Conservation (phyloP, 2,888 invertebrate genomes). For the Dasypolia templi region DNA sequence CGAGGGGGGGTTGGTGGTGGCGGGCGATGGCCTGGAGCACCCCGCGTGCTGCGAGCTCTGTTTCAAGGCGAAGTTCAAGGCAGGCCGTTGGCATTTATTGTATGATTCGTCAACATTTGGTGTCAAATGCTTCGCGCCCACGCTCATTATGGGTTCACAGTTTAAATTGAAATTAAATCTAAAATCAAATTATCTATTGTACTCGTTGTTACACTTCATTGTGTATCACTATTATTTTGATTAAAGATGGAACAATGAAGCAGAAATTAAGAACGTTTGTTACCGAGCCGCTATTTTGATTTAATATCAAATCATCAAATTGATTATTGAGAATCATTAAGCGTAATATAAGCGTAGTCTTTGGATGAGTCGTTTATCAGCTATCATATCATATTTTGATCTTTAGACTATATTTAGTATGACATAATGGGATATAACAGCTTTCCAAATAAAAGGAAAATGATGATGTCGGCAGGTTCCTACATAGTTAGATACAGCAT, state of each 20-base stretch:
- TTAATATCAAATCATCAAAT: conserved; percentile 15
- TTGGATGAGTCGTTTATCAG: not conserved
- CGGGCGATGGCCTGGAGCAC: conserved; percentile 75
- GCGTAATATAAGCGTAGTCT: not conserved
- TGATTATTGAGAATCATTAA: conserved; percentile 2
- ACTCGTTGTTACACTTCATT: conserved; percentile 32
- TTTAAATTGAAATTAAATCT: conserved; percentile 65
- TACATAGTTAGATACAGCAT: conserved; percentile 9
- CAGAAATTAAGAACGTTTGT: conserved; percentile 39
- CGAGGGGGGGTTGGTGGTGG: conserved; percentile 66
- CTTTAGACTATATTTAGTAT: not conserved
- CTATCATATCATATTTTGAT: not conserved
- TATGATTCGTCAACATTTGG: conserved; percentile 83
- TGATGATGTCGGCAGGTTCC: not conserved
- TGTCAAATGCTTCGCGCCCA: conserved; percentile 67
- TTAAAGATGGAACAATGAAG: conserved; percentile 34
- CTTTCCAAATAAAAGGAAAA: conserved; percentile 1
- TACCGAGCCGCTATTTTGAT: conserved; percentile 8
- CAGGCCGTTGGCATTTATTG: conserved; percentile 88
- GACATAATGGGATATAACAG: not conserved
- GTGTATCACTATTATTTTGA: conserved; percentile 36
- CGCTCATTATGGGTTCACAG: conserved; percentile 62
- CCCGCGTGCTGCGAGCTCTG: conserved; percentile 72
- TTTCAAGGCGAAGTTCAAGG: conserved; percentile 88
- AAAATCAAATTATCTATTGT: conserved; percentile 60